phyloP scores from a whole-genome alignment of 2,113 vertebrate genomes.

The Electrona antarctica region DNA sequence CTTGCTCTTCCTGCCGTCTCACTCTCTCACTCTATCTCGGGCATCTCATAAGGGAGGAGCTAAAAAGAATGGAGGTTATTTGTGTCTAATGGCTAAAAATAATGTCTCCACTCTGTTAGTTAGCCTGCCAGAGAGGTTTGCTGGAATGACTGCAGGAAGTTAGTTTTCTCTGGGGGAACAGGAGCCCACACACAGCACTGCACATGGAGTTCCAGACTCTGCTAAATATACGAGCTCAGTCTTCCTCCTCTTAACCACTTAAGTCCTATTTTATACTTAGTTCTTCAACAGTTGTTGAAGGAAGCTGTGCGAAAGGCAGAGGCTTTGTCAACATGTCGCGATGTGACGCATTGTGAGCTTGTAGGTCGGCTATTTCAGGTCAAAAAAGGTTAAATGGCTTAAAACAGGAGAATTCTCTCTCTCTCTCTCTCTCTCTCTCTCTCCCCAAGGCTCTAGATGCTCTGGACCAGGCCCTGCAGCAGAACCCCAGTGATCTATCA shows the following conservation, averaged over 20 bases:
- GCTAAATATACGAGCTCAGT: too few species aligned
- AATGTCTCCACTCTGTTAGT: neutral
- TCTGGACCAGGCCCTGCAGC: slow-evolving; percentile 87
- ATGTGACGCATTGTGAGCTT: too few species aligned
- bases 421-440: neutral
- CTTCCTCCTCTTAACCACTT: too few species aligned
- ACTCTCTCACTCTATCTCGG: neutral
- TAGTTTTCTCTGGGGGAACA: neutral
- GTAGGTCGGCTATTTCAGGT: too few species aligned
- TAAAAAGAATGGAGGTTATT: neutral
- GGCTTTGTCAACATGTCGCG: too few species aligned
- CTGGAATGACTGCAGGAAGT: too few species aligned
- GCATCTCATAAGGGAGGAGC: neutral
- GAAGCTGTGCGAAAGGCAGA: too few species aligned
- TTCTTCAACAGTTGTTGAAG: too few species aligned
- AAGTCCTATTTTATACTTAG: too few species aligned
- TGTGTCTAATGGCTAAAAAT: neutral
- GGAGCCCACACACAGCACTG: too few species aligned
- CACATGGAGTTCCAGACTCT: too few species aligned
- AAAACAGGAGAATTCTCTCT: neutral
- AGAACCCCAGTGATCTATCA: slow-evolving; percentile 85
- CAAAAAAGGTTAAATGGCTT: neutral
- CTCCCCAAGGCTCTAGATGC: slow-evolving; percentile 82
- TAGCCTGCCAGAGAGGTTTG: too few species aligned
- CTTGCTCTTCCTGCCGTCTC: neutral